These are phyloP conservation scores for Mugil cephalus DNA, from an alignment of 2,113 vertebrate genomes.

Conservation along the genomic window DNA sequence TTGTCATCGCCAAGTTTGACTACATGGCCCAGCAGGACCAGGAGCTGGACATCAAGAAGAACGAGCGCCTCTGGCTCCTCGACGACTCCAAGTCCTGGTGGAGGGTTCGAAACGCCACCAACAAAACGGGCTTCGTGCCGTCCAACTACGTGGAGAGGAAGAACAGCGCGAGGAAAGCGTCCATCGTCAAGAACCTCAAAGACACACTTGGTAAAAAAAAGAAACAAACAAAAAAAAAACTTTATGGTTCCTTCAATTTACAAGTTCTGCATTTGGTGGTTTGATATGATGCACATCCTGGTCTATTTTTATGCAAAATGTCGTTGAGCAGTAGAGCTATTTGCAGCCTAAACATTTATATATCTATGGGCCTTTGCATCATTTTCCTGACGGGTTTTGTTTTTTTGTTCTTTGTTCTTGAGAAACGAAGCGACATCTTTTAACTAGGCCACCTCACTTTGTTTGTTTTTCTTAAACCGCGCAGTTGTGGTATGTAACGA, in stretches of 20 bases:
- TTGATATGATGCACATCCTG: constrained; percentile 10
- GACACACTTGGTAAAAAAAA: constrained; percentile 91
- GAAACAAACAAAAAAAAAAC: constrained; percentile 70
- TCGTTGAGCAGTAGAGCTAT: constrained; percentile 4
- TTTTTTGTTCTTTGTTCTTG: background rate
- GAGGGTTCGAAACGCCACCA: constrained; percentile 91
- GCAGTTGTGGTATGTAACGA: constrained; percentile 6
- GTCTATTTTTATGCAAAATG: constrained; percentile 19
- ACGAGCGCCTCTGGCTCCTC: constrained; percentile 91
- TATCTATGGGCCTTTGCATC: background rate
- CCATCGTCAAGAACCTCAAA: constrained; percentile 93
- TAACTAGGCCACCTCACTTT: constrained; percentile 23
- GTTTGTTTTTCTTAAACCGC: constrained; percentile 52
- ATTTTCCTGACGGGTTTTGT: constrained; percentile 1
- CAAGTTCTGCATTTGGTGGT: constrained; percentile 3
- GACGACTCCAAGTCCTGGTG: constrained; percentile 96
- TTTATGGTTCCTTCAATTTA: constrained; percentile 5
- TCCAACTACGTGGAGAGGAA: constrained; percentile 95
- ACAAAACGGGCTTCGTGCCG: constrained; percentile 93
- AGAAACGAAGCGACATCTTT: background rate
- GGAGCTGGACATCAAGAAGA: constrained; percentile 94
- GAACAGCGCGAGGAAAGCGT: constrained; percentile 92
- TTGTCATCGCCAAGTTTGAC: constrained; percentile 94
- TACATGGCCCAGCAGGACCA: constrained; percentile 95
- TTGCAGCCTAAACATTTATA: constrained; percentile 24